Percentiles rank a stretch among this genome's conserved stretches.
Evolutionary conservation across 2,113 vertebrate genomes (phyloP).

Genomic region (Lampris megalopsis): DNA sequence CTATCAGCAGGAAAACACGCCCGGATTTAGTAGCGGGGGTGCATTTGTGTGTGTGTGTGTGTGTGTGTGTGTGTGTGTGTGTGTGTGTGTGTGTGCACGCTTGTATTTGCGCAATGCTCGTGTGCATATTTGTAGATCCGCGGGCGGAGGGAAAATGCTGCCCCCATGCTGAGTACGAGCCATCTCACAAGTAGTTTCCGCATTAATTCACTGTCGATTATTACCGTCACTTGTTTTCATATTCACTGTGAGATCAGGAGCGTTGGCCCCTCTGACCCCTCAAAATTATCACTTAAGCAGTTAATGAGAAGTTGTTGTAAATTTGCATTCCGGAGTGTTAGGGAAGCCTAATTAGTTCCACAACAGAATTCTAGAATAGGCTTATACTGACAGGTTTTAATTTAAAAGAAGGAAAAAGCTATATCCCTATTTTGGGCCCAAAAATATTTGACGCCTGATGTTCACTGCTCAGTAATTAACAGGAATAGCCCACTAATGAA

Average conservation of each 20-base stretch:
- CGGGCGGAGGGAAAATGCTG: slow-evolving; percentile 9
- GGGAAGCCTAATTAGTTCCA: slow-evolving; percentile 55
- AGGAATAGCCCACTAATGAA: not conserved
- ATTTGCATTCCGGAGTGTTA: slow-evolving; percentile 65
- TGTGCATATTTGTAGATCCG: not conserved
- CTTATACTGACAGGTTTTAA: slow-evolving; percentile 45
- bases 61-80: slow-evolving; percentile 3
- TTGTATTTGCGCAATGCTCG: not conserved
- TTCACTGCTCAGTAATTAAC: not conserved
- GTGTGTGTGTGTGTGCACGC: not conserved
- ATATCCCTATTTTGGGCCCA: too few relatives aligned
- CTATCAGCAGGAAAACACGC: slow-evolving; percentile 44
- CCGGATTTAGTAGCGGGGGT: slow-evolving; percentile 29
- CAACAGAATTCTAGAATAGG: slow-evolving; percentile 39
- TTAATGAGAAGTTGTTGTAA: slow-evolving; percentile 65
- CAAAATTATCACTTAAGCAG: slow-evolving; percentile 58
- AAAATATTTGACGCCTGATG: not conserved
- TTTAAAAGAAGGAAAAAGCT: not conserved
- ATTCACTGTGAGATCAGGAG: slow-evolving; percentile 66
- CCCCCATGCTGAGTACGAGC: slow-evolving; percentile 33
- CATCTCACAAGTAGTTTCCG: slow-evolving; percentile 35
- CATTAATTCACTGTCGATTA: slow-evolving; percentile 62
- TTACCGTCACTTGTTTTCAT: slow-evolving; percentile 53
- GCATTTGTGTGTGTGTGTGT: not conserved
- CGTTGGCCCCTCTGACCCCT: slow-evolving; percentile 55